Conservation (phyloP, 2,113 vertebrate genomes). For the Lichenostomus cassidix region DNA sequence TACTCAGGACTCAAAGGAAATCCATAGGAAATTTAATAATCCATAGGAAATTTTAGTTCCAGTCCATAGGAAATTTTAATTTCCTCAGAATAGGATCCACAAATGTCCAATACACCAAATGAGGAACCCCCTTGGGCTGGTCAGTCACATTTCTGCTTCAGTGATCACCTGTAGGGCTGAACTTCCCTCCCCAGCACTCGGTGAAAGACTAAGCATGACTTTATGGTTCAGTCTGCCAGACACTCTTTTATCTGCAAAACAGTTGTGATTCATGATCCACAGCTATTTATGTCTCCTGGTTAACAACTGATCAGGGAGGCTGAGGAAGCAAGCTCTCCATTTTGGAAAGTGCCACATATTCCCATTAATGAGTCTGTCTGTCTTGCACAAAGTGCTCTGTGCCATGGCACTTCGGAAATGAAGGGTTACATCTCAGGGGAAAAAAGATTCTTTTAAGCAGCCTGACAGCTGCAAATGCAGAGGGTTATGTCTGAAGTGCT, state of each 20-base stretch:
- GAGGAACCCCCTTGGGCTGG: background rate
- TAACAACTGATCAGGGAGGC: background rate
- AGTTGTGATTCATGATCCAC: background rate
- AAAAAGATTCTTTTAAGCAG: background rate
- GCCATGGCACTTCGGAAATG: background rate
- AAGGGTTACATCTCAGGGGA: background rate
- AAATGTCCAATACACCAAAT: background rate
- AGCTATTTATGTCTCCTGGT: background rate
- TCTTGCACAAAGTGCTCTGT: background rate
- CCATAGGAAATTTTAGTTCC: no score
- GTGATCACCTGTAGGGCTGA: background rate
- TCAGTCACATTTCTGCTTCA: background rate
- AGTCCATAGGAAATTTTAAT: background rate
- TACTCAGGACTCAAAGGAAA: no score
- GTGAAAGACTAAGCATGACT: background rate
- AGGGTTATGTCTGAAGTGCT: background rate
- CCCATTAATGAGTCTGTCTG: background rate
- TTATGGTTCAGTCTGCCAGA: background rate
- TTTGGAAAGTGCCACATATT: background rate
- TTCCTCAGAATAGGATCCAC: background rate
- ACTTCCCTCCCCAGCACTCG: background rate
- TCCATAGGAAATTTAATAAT: no score
- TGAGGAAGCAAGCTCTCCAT: background rate
- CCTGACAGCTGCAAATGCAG: conserved; percentile 17
- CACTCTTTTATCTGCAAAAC: background rate